These are phyloP conservation scores for Pollenia angustigena DNA, from an alignment of 2,888 invertebrate species.

Conservation along the genomic window DNA sequence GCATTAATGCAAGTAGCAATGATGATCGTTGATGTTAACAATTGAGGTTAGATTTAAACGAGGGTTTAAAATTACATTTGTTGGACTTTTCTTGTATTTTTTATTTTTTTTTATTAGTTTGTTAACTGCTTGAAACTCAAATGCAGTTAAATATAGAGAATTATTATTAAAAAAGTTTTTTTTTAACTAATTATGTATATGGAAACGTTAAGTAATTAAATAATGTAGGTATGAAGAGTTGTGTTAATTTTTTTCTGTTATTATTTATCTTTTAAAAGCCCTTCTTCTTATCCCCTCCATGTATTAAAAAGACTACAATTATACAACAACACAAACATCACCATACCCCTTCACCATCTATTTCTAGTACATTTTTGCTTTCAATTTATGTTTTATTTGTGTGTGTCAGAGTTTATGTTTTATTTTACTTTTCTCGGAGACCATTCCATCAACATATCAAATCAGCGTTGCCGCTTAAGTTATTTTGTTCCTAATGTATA, in stretches of 20 bases:
- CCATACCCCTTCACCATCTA: neutral
- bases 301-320: neutral
- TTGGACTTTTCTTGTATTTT: too few relatives aligned
- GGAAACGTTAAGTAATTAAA: too few relatives aligned
- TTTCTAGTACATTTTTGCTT: conserved; percentile 36
- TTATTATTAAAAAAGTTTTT: too few relatives aligned
- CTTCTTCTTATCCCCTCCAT: neutral
- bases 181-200: too few relatives aligned
- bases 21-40: conserved; percentile 4
- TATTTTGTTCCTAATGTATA: too few relatives aligned
- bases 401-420: neutral
- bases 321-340: neutral
- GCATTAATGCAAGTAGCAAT: neutral
- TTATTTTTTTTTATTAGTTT: neutral
- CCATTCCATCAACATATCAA: conserved; percentile 44
- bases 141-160: too few relatives aligned
- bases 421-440: conserved; percentile 9
- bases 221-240: neutral
- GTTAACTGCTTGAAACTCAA: too few relatives aligned
- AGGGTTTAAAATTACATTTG: too few relatives aligned
- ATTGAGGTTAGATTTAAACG: neutral
- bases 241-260: conserved; percentile 4
- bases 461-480: too few relatives aligned
- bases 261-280: conserved; percentile 21
- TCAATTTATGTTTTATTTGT: conserved; percentile 48